phyloP scores from a whole-genome alignment of 2,113 vertebrate species.

The Euleptes europaea region DNA sequence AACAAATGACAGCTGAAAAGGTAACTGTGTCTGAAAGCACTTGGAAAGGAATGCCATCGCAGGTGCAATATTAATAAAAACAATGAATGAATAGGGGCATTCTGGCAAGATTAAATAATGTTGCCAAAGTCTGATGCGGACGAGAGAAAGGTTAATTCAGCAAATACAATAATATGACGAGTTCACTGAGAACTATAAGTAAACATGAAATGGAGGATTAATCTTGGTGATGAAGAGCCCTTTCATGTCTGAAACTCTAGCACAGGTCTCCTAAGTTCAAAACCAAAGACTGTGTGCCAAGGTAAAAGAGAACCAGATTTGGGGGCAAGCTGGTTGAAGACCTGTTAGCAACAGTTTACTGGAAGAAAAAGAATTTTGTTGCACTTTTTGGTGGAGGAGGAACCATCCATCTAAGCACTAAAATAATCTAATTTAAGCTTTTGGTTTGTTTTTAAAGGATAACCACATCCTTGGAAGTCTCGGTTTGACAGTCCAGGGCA shows the following conservation, averaged over 20 bases:
- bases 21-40: conserved; percentile 33
- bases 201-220: conserved; percentile 19
- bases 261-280: conserved; percentile 26
- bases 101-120: conserved; percentile 7
- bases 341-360: conserved; percentile 1
- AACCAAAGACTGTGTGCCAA: neutral
- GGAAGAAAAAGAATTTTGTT: neutral
- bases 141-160: neutral
- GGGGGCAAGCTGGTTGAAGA: neutral
- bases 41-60: neutral
- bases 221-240: neutral
- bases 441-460: neutral
- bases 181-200: conserved; percentile 26
- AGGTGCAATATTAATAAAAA: conserved; percentile 26
- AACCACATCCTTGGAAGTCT: neutral
- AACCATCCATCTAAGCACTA: neutral
- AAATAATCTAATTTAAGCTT: neutral
- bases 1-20: conserved; percentile 24
- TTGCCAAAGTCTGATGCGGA: conserved; percentile 10
- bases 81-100: neutral
- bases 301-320: conserved; percentile 12
- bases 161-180: neutral
- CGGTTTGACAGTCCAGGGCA: too few relatives aligned
- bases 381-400: too few relatives aligned
- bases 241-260: conserved; percentile 33